These are phyloP conservation scores for Myripristis murdjan DNA, from an alignment of 2,797 vertebrate species.

Conservation along the genomic window DNA sequence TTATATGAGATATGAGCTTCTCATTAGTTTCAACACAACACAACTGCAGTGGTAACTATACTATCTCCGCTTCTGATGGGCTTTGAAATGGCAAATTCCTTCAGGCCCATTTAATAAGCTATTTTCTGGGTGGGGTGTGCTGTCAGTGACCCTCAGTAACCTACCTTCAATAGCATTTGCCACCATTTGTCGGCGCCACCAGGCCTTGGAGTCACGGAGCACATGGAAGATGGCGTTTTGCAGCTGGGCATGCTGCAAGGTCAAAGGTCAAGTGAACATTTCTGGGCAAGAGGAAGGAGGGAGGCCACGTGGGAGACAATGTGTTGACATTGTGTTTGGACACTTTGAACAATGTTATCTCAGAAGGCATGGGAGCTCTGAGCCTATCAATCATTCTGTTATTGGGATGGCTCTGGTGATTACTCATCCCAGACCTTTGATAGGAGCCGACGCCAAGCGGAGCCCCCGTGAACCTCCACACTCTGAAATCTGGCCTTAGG, in stretches of 20 bases:
- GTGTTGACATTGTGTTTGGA: conserved; percentile 80
- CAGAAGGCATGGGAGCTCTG: conserved; percentile 71
- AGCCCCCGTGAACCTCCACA: conserved; percentile 31
- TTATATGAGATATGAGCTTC: conserved; percentile 10
- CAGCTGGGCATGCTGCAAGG: conserved; percentile 75
- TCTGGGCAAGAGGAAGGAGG: conserved; percentile 67
- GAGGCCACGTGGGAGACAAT: conserved; percentile 65
- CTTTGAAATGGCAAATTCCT: conserved; percentile 42
- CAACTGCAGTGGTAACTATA: conserved; percentile 8
- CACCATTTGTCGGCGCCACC: conserved; percentile 55
- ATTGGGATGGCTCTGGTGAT: conserved; percentile 74
- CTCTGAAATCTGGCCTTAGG: conserved; percentile 31
- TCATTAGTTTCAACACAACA: neutral
- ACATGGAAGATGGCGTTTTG: conserved; percentile 67
- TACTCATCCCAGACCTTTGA: conserved; percentile 79
- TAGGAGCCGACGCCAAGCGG: conserved; percentile 55
- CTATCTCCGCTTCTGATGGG: conserved; percentile 29
- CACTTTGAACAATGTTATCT: conserved; percentile 83
- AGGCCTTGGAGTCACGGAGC: conserved; percentile 46
- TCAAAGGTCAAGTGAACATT: conserved; percentile 68
- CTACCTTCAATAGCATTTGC: conserved; percentile 55
- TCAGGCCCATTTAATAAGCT: conserved; percentile 28
- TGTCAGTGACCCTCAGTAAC: conserved; percentile 52
- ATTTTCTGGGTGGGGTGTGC: conserved; percentile 32
- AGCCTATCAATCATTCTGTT: conserved; percentile 81